Evolutionary conservation across 2,113 vertebrate species (phyloP), one percentile per base, ranked within the genome.

Genomic region (Pagrus major): DNA sequence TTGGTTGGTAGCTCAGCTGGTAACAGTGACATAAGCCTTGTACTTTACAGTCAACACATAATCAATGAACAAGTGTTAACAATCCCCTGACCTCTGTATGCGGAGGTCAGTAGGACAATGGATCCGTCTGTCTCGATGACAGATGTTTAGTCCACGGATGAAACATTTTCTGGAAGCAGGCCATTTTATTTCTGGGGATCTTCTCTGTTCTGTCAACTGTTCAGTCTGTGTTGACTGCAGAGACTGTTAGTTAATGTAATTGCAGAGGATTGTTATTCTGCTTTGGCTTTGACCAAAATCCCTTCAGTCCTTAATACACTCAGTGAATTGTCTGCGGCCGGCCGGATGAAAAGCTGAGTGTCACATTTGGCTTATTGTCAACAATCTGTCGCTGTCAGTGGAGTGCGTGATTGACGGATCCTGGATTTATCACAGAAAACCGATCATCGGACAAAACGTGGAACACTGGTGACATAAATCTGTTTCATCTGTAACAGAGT

Each of bases 181-280:
- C 12, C 49, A 46, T 72, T 72, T 69, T 6, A 31, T 76, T 61
- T 72, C 25, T 27, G 52, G 41, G 41, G 39, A 82, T 79, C 39
- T 29, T 42, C 66, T 63, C 29, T 65, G 61, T 12, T 35, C n/a
- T 61, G 61, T 65, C 65, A 49, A 41, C 35, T 46, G 73, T 64
- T 51, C 42, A 27, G 61, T 54, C n/a, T 60, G 46, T 46, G 72
- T 51, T 39, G 49, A 39, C 67, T 29, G 60, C 37, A 56, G 63
- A 33, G 58, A 21, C 47, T 69, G 56, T 35, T 52, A n/a, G 61
- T 83, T 84, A 83, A 88, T 84, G 74, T 81, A 69, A 85, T 77
- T 77, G 76, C 81, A 54, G 42, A 61, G 46, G 61, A 65, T 64
- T 15, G 67, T 55, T 71, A 10, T 68, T 79, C 52, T 1, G 12